These are phyloP conservation scores for Silvanus unidentatus DNA, from an alignment of 2,888 invertebrate species.

Conservation along the genomic window DNA sequence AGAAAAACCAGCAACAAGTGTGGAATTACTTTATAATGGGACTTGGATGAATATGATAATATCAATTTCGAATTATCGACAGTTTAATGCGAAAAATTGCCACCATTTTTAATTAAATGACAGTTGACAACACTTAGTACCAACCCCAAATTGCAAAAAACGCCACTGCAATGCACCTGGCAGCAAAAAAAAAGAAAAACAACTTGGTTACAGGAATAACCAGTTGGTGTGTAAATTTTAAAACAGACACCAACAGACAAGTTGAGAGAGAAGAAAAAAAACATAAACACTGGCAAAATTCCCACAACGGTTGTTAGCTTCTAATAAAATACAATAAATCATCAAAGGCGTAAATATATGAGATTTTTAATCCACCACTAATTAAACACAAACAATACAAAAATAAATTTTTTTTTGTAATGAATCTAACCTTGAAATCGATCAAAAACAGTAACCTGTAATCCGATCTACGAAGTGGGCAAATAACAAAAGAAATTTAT, in stretches of 20 bases:
- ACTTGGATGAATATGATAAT: background rate
- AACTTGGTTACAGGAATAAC: conserved; percentile 5
- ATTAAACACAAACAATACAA: background rate
- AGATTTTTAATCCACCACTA: conserved; percentile 5
- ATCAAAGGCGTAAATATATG: conserved; percentile 11
- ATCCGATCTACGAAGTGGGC: too few species aligned
- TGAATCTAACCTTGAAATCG: background rate
- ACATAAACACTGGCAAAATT: conserved; percentile 15
- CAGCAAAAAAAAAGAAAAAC: background rate
- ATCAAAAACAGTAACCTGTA: too few species aligned
- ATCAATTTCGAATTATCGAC: background rate
- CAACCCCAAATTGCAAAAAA: too few species aligned
- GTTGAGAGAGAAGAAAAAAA: background rate
- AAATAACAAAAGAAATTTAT: too few species aligned
- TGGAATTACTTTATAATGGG: background rate
- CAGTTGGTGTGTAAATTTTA: conserved; percentile 4
- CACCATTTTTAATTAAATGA: too few species aligned
- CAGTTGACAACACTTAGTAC: too few species aligned
- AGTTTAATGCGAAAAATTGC: background rate
- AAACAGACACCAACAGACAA: too few species aligned
- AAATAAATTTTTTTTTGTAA: background rate
- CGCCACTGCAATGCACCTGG: background rate
- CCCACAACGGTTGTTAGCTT: conserved; percentile 21
- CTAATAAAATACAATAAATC: too few species aligned
- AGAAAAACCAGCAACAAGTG: conserved; percentile 3